These are phyloP conservation scores for Lasius fuliginosus DNA, from an alignment of 2,888 invertebrate species.

Conservation along the genomic window DNA sequence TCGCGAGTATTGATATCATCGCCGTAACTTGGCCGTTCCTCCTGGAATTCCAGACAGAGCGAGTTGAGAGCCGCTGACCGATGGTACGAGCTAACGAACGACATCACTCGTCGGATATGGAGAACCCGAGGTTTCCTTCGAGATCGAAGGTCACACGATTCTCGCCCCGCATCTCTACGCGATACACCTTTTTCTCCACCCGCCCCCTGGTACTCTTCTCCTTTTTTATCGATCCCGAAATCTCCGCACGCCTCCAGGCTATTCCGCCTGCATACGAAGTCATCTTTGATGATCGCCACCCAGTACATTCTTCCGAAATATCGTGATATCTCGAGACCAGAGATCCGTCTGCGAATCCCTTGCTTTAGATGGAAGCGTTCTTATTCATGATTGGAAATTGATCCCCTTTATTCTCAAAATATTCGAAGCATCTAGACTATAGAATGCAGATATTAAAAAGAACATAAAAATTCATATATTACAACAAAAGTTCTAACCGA, in stretches of 20 bases:
- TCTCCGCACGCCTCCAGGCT: conserved; percentile 39
- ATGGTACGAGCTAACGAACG: conserved; percentile 72
- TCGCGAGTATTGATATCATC: conserved; percentile 73
- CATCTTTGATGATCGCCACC: conserved; percentile 35
- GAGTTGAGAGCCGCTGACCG: conserved; percentile 67
- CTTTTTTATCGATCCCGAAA: conserved; percentile 50
- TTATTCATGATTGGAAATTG: background rate
- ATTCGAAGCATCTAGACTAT: no score
- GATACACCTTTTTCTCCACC: conserved; percentile 44
- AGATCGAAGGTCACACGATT: conserved; percentile 74
- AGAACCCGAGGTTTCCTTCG: conserved; percentile 71
- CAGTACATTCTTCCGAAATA: conserved; percentile 34
- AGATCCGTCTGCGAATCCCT: background rate
- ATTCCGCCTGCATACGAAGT: conserved; percentile 54
- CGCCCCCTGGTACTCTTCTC: conserved; percentile 13
- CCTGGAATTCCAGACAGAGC: conserved; percentile 60
- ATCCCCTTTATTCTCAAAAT: background rate
- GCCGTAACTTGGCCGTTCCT: conserved; percentile 53
- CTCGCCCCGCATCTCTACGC: conserved; percentile 44
- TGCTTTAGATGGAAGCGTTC: background rate
- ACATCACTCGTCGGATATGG: conserved; percentile 74
- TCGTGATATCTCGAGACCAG: background rate
- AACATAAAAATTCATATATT: background rate
- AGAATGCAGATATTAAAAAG: background rate
- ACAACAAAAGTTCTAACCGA: background rate